These are phyloP conservation scores for Acromyrmex charruanus DNA, from an alignment of 1,140 invertebrate species.

Conservation along the genomic window DNA sequence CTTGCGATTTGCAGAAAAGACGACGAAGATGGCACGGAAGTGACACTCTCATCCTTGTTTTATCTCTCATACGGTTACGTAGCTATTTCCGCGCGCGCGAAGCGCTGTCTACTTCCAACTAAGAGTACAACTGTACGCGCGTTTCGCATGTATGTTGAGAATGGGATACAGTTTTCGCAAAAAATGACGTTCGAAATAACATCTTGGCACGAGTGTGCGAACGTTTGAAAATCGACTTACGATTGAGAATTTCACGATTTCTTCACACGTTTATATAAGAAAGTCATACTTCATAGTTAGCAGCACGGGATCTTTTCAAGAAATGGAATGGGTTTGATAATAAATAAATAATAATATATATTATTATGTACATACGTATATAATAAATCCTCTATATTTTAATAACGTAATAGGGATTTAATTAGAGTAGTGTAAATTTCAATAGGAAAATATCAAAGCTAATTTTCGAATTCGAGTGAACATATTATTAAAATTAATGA, in stretches of 20 bases:
- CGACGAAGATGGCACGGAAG: slow-evolving; percentile 52
- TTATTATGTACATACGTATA: not conserved
- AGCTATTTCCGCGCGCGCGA: slow-evolving; percentile 66
- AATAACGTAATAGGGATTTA: not conserved
- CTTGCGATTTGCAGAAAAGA: slow-evolving; percentile 50
- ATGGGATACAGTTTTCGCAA: slow-evolving; percentile 51
- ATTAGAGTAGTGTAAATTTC: not conserved
- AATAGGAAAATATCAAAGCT: not conserved
- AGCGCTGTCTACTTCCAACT: slow-evolving; percentile 61
- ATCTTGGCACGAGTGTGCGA: slow-evolving; percentile 68
- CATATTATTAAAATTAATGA: not conserved
- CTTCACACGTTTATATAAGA: slow-evolving; percentile 20
- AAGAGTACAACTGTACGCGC: slow-evolving; percentile 47
- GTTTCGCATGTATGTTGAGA: slow-evolving; percentile 70
- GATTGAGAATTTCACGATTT: slow-evolving; percentile 58
- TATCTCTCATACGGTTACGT: slow-evolving; percentile 60
- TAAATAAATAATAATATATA: not conserved
- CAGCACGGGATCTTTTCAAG: not conserved
- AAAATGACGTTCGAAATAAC: slow-evolving; percentile 72
- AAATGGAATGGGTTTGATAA: not conserved
- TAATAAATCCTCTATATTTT: not conserved
- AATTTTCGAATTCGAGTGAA: not conserved
- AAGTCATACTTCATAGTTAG: slow-evolving; percentile 1
- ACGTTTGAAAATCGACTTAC: slow-evolving; percentile 73
- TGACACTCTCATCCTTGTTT: slow-evolving; percentile 63